Conservation (phyloP, 2,113 vertebrate species). For the Dromaius novaehollandiae region DNA sequence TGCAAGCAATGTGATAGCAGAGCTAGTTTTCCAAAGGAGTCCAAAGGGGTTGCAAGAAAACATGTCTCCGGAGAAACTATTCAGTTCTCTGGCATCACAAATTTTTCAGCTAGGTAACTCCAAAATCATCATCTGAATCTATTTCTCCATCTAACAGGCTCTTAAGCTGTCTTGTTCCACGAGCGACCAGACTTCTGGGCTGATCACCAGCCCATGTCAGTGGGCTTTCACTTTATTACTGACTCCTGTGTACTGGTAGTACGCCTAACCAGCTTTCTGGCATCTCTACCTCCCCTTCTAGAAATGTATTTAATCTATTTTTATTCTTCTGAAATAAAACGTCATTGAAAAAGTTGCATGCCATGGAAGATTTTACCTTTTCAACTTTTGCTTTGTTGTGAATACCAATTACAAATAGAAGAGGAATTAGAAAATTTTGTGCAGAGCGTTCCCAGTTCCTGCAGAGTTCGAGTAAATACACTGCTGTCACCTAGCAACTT, state of each 20-base stretch:
- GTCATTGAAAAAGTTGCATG: neutral
- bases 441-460: neutral
- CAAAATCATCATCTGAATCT: neutral
- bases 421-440: neutral
- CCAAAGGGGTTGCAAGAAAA: neutral
- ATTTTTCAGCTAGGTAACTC: neutral
- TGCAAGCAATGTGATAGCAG: neutral
- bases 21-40: neutral
- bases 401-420: neutral
- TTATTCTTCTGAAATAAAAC: neutral
- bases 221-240: neutral
- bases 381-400: neutral
- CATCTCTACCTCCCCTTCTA: neutral
- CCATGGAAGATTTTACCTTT: neutral
- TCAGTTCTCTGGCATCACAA: neutral
- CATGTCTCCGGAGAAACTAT: neutral
- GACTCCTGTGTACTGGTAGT: neutral
- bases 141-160: fast-evolving
- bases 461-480: neutral
- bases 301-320: neutral
- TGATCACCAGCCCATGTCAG: neutral
- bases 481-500: neutral
- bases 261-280: neutral
- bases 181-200: neutral
- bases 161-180: neutral